Evolutionary conservation across 1,140 invertebrate genomes (phyloP).

Genomic region (Dysdera silvatica): DNA sequence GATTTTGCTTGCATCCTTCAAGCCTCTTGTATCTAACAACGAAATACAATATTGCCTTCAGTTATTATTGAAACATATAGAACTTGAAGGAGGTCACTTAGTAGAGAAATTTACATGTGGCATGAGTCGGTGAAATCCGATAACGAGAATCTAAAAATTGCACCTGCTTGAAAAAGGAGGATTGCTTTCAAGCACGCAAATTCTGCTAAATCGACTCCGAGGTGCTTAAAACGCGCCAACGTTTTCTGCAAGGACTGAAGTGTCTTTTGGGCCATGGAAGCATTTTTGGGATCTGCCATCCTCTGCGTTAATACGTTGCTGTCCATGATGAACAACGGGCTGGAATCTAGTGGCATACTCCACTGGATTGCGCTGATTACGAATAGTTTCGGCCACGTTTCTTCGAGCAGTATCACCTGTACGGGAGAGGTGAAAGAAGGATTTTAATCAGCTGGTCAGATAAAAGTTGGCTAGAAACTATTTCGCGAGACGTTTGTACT

Average conservation of each 20-base stretch:
- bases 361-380: slow-evolving; percentile 11
- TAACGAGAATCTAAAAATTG: not conserved
- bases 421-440: too few relatives aligned
- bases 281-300: not conserved
- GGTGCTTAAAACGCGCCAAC: slow-evolving; percentile 7
- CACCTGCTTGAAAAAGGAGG: slow-evolving; percentile 14
- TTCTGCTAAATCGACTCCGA: slow-evolving; percentile 8
- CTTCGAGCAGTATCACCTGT: slow-evolving; percentile 12
- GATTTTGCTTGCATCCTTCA: slow-evolving; percentile 12
- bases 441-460: too few relatives aligned
- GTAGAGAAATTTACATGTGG: not conserved
- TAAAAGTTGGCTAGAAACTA: too few relatives aligned
- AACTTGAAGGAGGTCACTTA: not conserved
- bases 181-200: slow-evolving; percentile 23
- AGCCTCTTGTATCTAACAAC: not conserved
- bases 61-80: not conserved
- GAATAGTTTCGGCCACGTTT: slow-evolving; percentile 14
- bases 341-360: slow-evolving; percentile 9
- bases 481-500: too few relatives aligned
- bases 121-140: not conserved
- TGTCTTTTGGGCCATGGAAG: not conserved
- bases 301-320: not conserved
- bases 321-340: not conserved
- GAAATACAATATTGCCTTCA: not conserved
- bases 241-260: not conserved